Percentiles rank a stretch among this genome's conserved stretches.
Evolutionary conservation across 2,888 invertebrate species (phyloP).

Genomic region (Hydropsyche betteni): DNA sequence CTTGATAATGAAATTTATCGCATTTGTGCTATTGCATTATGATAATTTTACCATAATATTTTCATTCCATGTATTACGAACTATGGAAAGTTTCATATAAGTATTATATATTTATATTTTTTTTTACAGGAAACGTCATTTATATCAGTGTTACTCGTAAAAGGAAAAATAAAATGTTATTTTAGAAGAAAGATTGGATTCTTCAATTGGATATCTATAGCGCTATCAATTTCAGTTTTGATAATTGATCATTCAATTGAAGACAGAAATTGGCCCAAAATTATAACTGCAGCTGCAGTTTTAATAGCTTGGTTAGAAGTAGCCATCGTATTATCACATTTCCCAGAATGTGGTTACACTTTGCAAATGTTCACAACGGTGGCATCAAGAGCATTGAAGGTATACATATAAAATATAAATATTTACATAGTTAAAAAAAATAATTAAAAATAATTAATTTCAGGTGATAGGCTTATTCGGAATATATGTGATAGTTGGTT

Average conservation of each 20-base stretch:
- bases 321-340: constrained; percentile 67
- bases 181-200: constrained; percentile 12
- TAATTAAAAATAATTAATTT: constrained; percentile 52
- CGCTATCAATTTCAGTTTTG: background rate
- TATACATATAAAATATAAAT: constrained; percentile 52
- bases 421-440: background rate
- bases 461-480: constrained; percentile 63
- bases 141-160: background rate
- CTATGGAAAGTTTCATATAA: too few relatives aligned
- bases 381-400: constrained; percentile 66
- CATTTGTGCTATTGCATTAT: too few relatives aligned
- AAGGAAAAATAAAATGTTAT: constrained; percentile 16
- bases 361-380: constrained; percentile 71
- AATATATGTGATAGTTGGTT: constrained; percentile 65
- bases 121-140: constrained; percentile 27
- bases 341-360: constrained; percentile 68
- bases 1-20: too few relatives aligned
- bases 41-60: background rate
- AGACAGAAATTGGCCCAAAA: constrained; percentile 59
- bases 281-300: constrained; percentile 65
- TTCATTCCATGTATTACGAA: constrained; percentile 2
- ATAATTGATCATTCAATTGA: constrained; percentile 16
- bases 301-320: constrained; percentile 68
- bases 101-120: constrained; percentile 53
- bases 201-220: constrained; percentile 31